Evolutionary conservation across 1,140 invertebrate species (phyloP).

Genomic region (Drosophila nasuta): DNA sequence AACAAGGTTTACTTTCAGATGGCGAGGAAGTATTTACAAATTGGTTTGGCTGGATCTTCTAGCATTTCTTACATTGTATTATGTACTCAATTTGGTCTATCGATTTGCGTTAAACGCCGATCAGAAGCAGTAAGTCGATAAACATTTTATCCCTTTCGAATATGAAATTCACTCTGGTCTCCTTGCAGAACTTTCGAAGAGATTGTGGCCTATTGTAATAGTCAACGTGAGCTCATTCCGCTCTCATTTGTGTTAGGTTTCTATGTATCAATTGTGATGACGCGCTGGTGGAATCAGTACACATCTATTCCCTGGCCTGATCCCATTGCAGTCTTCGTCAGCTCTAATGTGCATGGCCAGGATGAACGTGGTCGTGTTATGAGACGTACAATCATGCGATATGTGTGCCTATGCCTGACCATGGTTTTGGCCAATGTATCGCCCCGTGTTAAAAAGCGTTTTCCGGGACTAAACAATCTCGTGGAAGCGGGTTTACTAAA

Average conservation of each 20-base stretch:
- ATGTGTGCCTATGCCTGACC: conserved; percentile 93
- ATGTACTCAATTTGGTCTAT: conserved; percentile 94
- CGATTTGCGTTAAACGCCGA: conserved; percentile 91
- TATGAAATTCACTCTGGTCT: neutral
- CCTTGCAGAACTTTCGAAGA: conserved; percentile 89
- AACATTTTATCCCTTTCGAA: neutral
- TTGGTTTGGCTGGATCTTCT: conserved; percentile 96
- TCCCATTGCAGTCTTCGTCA: conserved; percentile 93
- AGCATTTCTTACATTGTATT: conserved; percentile 94
- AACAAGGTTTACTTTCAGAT: conserved; percentile 88
- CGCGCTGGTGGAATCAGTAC: conserved; percentile 97
- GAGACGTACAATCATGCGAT: conserved; percentile 94
- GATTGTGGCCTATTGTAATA: conserved; percentile 91
- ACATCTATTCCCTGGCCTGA: conserved; percentile 91
- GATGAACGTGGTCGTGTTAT: conserved; percentile 95
- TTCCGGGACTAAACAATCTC: conserved; percentile 94
- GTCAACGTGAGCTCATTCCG: conserved; percentile 93
- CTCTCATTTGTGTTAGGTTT: conserved; percentile 95
- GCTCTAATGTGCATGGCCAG: conserved; percentile 86
- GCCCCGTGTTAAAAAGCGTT: conserved; percentile 95
- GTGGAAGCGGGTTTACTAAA: conserved; percentile 95
- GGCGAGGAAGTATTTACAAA: conserved; percentile 98
- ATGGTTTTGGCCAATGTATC: conserved; percentile 94
- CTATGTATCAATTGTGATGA: conserved; percentile 97
- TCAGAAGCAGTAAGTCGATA: conserved; percentile 91